A percentile compares a stretch with the other conserved stretches of the same genome.
Evolutionary conservation across 2,888 invertebrate genomes (phyloP).

Genomic region (Neoscelio sp.): DNA sequence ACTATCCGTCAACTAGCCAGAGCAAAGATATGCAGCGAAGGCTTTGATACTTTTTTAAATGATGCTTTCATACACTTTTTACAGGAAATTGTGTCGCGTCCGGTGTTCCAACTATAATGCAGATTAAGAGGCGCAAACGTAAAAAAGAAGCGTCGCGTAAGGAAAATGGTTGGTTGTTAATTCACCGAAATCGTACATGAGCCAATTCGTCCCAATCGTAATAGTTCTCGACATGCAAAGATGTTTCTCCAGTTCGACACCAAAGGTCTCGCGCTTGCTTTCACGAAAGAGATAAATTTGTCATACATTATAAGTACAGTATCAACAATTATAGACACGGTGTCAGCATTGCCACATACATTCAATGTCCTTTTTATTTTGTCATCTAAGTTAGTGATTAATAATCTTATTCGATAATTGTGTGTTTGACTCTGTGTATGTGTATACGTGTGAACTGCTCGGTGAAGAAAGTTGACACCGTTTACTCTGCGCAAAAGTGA

Average conservation of each 20-base stretch:
- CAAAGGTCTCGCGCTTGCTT: neutral
- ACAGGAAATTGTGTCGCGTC: conserved; percentile 14
- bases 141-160: conserved; percentile 22
- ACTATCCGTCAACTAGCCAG: conserved; percentile 12
- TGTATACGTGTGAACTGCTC: conserved; percentile 1
- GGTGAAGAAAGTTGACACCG: neutral
- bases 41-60: conserved; percentile 3
- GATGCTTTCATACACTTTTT: conserved; percentile 18
- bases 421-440: conserved; percentile 4
- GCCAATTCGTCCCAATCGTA: neutral
- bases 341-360: conserved; percentile 19
- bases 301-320: conserved; percentile 15
- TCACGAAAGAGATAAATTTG: neutral
- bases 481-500: conserved; percentile 11
- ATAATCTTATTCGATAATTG: conserved; percentile 9
- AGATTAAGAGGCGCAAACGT: conserved; percentile 31
- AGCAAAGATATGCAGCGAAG: conserved; percentile 12
- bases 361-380: conserved; percentile 10
- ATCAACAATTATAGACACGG: conserved; percentile 5
- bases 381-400: conserved; percentile 10
- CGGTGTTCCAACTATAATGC: conserved; percentile 18
- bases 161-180: conserved; percentile 15
- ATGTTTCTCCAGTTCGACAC: neutral
- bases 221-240: conserved; percentile 2
- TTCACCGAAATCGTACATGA: neutral